Base-by-base conservation (phyloP, 2,113 vertebrate species). In the Brachionichthys hirsutus region DNA sequence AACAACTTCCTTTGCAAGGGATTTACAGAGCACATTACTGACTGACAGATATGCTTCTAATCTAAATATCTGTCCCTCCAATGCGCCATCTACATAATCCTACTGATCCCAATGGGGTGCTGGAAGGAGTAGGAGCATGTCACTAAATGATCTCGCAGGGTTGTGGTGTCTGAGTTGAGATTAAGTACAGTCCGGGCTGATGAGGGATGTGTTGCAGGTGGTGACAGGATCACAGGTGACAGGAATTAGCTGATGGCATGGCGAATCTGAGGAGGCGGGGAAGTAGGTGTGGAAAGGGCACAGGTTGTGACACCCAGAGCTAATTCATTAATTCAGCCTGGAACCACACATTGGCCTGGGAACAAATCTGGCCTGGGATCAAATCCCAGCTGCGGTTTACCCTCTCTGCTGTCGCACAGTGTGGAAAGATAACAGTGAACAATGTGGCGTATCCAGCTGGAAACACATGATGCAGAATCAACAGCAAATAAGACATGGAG, bases 51-150 rank as follows among this genome's bases (percentile, higher is more conserved):
- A 36, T 4, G 4, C 67, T 53, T 67, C 24, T 17, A n/a, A 45
- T 68, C 44, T 59, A 42, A 48, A 46, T 54, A 40, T 66, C 54
- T 58, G 48, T 68, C 17, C 67, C 1, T 40, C 42, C 38, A 17
- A 57, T 53, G 38, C 17, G 16, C 59, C 35, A 48, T 61, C 67
- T 73, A 46, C 22, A 42, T 54, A 70, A 76, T 65, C 51, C 66
- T 8, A 16, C 61, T 78, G 64, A 67, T 82, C 61, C 70, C 69
- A 9, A 71, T 60, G 75, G 68, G 30, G 55, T n/a, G n/a, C n/a
- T n/a, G n/a, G n/a, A n/a, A n/a, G n/a, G n/a, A n/a, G n/a, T n/a
- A n/a, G n/a, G n/a, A n/a, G n/a, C n/a, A n/a, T n/a, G n/a, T n/a
- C n/a, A n/a, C n/a, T n/a, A n/a, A n/a, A n/a, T n/a, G n/a, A n/a